Conservation (phyloP, 1,140 invertebrate species). For the Drosophila obscura region DNA sequence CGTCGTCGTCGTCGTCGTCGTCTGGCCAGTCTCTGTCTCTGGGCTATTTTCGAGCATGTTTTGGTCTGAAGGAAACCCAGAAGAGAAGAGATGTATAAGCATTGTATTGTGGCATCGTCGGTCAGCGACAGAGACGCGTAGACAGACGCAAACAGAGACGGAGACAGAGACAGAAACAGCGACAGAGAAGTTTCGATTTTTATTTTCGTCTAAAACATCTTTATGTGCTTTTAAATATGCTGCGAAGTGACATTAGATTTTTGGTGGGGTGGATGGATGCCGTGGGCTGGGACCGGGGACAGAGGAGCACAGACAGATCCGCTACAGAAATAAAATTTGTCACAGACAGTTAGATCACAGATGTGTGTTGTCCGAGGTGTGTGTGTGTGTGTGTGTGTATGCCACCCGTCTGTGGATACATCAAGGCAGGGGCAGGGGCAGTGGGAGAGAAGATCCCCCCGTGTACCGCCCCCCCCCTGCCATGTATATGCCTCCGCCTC, state of each 20-base stretch:
- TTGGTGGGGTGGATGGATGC: conserved; percentile 11
- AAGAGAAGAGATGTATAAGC: conserved; percentile 26
- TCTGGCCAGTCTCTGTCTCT: conserved; percentile 65
- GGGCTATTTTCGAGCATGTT: conserved; percentile 72
- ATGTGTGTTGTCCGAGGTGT: conserved; percentile 3
- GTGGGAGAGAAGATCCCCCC: too few relatives aligned
- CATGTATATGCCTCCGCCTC: conserved; percentile 3
- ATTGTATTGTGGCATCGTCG: conserved; percentile 10
- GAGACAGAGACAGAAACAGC: conserved; percentile 5
- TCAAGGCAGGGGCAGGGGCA: neutral
- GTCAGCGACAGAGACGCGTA: conserved; percentile 28
- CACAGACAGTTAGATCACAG: conserved; percentile 78
- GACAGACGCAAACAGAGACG: conserved; percentile 21
- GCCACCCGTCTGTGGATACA: conserved; percentile 34
- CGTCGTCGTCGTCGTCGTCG: conserved; percentile 26
- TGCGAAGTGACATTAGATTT: conserved; percentile 81
- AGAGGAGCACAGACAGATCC: conserved; percentile 65
- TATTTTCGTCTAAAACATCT: conserved; percentile 82
- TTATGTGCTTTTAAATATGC: conserved; percentile 82
- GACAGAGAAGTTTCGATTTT: conserved; percentile 48
- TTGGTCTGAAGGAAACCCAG: conserved; percentile 58
- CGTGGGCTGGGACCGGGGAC: conserved; percentile 7
- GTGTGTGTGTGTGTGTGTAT: conserved; percentile 28
- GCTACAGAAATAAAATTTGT: conserved; percentile 81
- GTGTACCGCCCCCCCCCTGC: neutral